Conservation (phyloP, 2,888 invertebrate species). For the Clusia tigrina region DNA sequence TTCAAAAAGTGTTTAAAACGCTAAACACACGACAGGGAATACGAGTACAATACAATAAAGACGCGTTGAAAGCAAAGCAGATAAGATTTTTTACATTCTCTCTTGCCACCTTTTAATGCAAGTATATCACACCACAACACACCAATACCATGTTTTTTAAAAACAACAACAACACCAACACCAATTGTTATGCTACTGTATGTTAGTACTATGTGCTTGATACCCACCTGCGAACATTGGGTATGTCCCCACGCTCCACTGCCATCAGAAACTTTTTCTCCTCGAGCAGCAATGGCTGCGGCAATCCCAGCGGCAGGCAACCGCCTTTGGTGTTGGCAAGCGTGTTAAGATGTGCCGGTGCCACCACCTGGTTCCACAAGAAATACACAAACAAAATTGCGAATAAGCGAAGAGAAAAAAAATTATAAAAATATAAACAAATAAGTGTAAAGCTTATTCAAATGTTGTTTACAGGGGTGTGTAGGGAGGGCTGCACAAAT, state of each 20-base stretch:
- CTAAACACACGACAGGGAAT: neutral
- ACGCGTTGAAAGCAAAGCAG: neutral
- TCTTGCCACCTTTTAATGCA: neutral
- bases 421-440: slow-evolving; percentile 13
- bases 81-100: slow-evolving; percentile 1
- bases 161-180: neutral
- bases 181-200: neutral
- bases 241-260: slow-evolving; percentile 91
- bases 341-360: slow-evolving; percentile 36
- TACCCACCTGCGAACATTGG: slow-evolving; percentile 80
- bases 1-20: slow-evolving; percentile 37
- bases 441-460: slow-evolving; percentile 50
- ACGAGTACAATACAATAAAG: neutral
- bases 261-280: slow-evolving; percentile 93
- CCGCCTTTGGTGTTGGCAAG: slow-evolving; percentile 37
- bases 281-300: slow-evolving; percentile 77
- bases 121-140: neutral
- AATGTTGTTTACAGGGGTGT: slow-evolving; percentile 21
- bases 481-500: neutral
- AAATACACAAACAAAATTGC: neutral
- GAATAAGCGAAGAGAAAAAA: neutral
- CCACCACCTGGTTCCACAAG: slow-evolving; percentile 37
- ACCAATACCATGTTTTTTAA: neutral
- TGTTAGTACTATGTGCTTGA: slow-evolving; percentile 16
- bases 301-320: slow-evolving; percentile 71